These are phyloP conservation scores for Xenentodon cancila DNA, from an alignment of 2,797 vertebrate species.

Conservation along the genomic window DNA sequence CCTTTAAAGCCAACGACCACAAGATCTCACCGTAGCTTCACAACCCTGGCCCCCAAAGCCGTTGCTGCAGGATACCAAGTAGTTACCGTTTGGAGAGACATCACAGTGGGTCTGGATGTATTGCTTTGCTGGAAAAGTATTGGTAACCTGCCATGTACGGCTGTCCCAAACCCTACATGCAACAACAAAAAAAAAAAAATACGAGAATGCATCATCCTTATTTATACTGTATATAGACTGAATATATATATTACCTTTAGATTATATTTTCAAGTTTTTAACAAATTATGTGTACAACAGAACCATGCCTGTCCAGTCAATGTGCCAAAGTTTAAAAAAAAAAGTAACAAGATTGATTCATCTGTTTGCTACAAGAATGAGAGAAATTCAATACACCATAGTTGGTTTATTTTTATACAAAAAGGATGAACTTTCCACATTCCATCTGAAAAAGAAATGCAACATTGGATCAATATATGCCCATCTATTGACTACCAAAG, in stretches of 20 bases:
- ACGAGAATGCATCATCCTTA: background rate
- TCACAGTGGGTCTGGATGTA: constrained; percentile 96
- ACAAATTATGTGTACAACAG: background rate
- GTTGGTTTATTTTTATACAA: background rate
- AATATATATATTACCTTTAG: background rate
- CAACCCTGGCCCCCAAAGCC: constrained; percentile 91
- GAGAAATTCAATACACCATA: background rate
- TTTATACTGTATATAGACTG: too few species aligned
- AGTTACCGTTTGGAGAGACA: constrained; percentile 85
- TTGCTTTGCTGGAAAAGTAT: constrained; percentile 89
- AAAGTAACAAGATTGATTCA: background rate
- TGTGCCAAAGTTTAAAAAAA: background rate
- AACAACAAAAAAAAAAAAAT: constrained; percentile 10
- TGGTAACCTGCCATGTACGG: constrained; percentile 89
- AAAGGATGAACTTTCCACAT: background rate
- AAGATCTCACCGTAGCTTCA: constrained; percentile 89
- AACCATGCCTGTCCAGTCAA: background rate
- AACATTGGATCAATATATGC: background rate
- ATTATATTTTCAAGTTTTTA: background rate
- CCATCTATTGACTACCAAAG: background rate
- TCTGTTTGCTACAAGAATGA: background rate
- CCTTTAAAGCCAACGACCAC: background rate
- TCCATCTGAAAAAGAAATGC: too few species aligned
- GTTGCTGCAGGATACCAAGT: constrained; percentile 91
- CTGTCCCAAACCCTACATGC: constrained; percentile 92